phyloP scores from a whole-genome alignment of 2,888 invertebrate genomes.

The Mantis religiosa region DNA sequence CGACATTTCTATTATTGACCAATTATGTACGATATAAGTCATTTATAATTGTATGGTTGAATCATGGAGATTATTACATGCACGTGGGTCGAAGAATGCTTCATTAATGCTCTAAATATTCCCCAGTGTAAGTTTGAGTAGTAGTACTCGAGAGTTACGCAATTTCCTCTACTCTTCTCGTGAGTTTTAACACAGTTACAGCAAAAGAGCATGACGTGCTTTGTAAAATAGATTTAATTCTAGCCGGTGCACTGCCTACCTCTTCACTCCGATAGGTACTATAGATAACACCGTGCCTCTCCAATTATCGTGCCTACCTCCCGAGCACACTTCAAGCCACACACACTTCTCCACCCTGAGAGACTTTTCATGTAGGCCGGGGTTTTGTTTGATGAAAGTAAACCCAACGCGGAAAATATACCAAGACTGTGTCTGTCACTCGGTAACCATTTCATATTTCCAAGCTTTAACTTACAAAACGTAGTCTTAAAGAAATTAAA shows the following conservation, averaged over 20 bases:
- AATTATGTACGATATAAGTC: no score
- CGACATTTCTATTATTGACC: no score
- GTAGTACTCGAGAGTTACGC: background rate
- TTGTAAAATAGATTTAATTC: background rate
- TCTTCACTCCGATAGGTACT: background rate
- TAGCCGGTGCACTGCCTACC: background rate
- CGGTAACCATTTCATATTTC: background rate
- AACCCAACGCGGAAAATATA: background rate
- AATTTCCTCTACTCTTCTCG: background rate
- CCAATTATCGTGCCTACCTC: background rate
- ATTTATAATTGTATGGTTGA: no score
- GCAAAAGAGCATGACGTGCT: background rate
- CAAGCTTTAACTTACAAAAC: no score
- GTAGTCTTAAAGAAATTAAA: no score
- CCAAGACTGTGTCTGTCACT: background rate
- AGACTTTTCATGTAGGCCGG: background rate
- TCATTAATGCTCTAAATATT: no score
- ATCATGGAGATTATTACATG: no score
- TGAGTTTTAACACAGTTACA: background rate
- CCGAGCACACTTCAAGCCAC: background rate
- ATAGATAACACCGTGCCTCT: background rate
- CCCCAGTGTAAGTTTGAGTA: no score
- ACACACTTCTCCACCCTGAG: background rate
- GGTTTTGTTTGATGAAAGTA: background rate
- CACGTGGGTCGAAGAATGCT: no score